Evolutionary conservation across 2,113 vertebrate species (phyloP).

Genomic region (Semnornis frantzii): DNA sequence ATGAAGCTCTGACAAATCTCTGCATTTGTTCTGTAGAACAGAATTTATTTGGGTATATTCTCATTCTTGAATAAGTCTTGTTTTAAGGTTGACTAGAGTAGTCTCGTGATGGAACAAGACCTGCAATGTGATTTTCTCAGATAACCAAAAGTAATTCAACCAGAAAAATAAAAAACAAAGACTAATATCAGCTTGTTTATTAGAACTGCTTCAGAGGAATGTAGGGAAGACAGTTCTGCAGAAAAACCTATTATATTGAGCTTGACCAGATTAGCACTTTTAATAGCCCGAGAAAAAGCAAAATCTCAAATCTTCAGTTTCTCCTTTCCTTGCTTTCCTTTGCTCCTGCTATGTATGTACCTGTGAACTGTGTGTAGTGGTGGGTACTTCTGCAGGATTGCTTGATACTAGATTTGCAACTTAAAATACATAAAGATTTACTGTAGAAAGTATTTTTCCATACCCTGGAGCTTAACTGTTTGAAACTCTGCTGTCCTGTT

Average conservation of each 20-base stretch:
- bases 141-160: background rate
- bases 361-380: background rate
- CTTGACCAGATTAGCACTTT: background rate
- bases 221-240: background rate
- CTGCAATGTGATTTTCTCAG: fast-evolving
- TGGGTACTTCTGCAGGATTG: background rate
- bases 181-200: background rate
- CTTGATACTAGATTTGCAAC: background rate
- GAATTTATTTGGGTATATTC: background rate
- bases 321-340: fast-evolving
- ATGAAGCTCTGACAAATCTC: background rate
- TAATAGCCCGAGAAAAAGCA: background rate
- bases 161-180: background rate
- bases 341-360: fast-evolving
- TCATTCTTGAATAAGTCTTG: fast-evolving
- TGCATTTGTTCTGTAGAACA: background rate
- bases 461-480: background rate
- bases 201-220: background rate
- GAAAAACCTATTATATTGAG: background rate
- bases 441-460: background rate
- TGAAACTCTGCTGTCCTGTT: background rate
- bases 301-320: background rate
- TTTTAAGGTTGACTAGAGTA: background rate
- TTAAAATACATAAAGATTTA: background rate
- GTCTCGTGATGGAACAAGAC: background rate